These are phyloP conservation scores for Atta colombica DNA, from an alignment of 1,140 invertebrate genomes.

Conservation along the genomic window DNA sequence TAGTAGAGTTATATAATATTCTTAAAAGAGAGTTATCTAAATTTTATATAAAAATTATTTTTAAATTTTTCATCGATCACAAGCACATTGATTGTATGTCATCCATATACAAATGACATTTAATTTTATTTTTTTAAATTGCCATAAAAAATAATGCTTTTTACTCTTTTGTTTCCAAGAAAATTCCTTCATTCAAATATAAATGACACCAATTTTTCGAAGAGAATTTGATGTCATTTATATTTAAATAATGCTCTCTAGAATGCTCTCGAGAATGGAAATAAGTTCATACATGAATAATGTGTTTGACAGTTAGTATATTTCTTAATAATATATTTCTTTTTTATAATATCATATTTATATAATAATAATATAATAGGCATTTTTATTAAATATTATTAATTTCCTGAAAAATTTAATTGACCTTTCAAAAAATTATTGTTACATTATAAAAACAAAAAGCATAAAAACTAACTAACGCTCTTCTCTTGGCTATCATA, in stretches of 20 bases:
- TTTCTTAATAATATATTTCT: neutral
- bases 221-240: neutral
- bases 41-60: neutral
- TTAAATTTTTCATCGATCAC: neutral
- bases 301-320: no score
- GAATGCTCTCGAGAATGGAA: neutral
- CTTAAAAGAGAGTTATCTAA: neutral
- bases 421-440: neutral
- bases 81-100: neutral
- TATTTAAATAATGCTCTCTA: neutral
- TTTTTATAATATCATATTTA: neutral
- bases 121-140: neutral
- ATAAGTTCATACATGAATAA: neutral
- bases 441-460: neutral
- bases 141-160: neutral
- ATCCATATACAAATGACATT: neutral
- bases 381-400: conserved; percentile 10
- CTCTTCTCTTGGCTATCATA: neutral
- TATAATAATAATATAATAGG: neutral
- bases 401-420: neutral
- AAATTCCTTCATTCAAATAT: no score
- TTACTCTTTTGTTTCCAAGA: neutral
- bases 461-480: neutral
- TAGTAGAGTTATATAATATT: neutral
- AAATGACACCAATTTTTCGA: no score